Evolutionary conservation across 2,113 vertebrate species (phyloP).

Genomic region (Heterochromis multidens): DNA sequence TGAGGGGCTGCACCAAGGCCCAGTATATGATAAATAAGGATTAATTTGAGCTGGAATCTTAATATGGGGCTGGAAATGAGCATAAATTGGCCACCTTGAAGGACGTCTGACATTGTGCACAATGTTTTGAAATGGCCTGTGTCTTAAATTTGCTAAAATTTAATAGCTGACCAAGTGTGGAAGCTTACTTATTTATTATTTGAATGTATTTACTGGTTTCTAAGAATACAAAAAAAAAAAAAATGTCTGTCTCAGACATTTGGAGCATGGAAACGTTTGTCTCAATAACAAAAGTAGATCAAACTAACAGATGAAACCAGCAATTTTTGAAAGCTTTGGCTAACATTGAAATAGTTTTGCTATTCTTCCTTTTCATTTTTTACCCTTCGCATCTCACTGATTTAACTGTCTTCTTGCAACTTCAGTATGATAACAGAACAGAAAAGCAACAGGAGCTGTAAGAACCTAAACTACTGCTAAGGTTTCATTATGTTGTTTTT

Average conservation of each 20-base stretch:
- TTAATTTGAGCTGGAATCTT: neutral
- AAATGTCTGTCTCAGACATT: neutral
- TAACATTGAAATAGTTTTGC: too few species aligned
- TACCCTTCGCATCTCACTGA: neutral
- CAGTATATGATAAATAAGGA: neutral
- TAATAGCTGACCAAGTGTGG: neutral
- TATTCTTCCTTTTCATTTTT: neutral
- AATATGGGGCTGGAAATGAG: neutral
- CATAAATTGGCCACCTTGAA: neutral
- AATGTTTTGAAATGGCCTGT: neutral
- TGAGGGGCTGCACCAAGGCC: too few species aligned
- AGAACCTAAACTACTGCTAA: neutral
- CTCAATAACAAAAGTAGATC: neutral
- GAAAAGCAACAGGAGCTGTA: neutral
- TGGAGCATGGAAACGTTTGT: neutral
- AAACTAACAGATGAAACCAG: too few species aligned
- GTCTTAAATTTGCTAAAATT: neutral
- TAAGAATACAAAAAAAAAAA: neutral
- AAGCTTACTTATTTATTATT: neutral
- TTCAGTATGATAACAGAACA: neutral
- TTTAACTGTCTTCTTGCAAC: neutral
- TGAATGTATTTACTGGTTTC: too few species aligned
- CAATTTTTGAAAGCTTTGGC: too few species aligned
- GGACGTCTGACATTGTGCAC: neutral
- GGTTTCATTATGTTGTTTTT: neutral